Evolutionary conservation across 2,888 invertebrate genomes (phyloP).

Genomic region (Rhingia campestris): DNA sequence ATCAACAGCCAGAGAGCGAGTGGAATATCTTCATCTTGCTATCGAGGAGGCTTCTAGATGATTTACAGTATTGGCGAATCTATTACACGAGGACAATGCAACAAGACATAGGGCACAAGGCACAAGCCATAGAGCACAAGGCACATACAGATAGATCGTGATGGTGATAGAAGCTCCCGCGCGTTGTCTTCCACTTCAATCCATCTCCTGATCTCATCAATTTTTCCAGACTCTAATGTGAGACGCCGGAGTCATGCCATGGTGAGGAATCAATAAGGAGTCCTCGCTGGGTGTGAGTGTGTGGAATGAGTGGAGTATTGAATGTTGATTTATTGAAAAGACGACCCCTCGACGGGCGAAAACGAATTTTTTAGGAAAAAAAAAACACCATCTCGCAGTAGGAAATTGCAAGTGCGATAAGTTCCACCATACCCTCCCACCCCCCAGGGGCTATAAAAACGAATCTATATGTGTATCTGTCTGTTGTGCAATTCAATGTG

Average conservation of each 20-base stretch:
- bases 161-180: conserved; percentile 7
- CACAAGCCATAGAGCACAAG: conserved; percentile 20
- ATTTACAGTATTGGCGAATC: conserved; percentile 43
- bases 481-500: conserved; percentile 71
- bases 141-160: conserved; percentile 27
- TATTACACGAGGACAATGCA: conserved; percentile 67
- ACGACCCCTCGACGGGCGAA: conserved; percentile 47
- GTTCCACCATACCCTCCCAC: conserved; percentile 49
- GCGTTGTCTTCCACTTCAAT: conserved; percentile 56
- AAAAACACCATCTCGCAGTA: conserved; percentile 13
- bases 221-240: conserved; percentile 69
- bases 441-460: conserved; percentile 61
- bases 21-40: conserved; percentile 69
- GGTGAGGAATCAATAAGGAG: conserved; percentile 50
- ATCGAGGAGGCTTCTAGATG: conserved; percentile 14
- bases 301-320: conserved; percentile 25
- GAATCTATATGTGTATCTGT: conserved; percentile 52
- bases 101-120: conserved; percentile 44
- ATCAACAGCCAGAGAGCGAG: conserved; percentile 54
- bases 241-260: conserved; percentile 24
- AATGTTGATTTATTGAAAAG: conserved; percentile 73
- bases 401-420: conserved; percentile 74
- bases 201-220: conserved; percentile 73
- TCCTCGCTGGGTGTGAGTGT: not conserved
- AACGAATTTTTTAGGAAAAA: conserved; percentile 16